Base-by-base conservation (phyloP, 2,797 vertebrate genomes). In the Semaprochilodus insignis region DNA sequence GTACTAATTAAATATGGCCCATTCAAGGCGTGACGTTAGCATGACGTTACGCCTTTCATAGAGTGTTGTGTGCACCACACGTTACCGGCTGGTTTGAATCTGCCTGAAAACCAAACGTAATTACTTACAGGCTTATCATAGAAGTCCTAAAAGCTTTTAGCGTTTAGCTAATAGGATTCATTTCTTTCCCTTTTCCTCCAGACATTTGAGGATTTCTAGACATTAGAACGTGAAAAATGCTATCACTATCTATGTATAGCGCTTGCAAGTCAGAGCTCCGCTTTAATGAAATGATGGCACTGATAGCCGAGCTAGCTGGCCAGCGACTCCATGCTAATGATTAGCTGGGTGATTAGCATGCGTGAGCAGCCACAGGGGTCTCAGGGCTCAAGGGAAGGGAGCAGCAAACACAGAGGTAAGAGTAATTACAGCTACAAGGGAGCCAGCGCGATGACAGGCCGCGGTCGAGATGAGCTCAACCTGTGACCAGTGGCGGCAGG, bases 351-450 rank as follows among this genome's bases (percentile, higher is more conserved):
- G 19, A 67, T 67, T 67, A 67, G 19, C 63, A 44, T 67, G 65
- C 19, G 19, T 40, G 31, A 44, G 63, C 21, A 36, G 63, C 31
- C 21, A n/a, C 63, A 19, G 31, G 65, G 34, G 31, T 21, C 17
- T n/a, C 65, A 10, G 17, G 19, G 36, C 21, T 67, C 17, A 44
- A 0, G 65, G 11, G n/a, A 14, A 74, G 62, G 23, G 0, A 52
- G 75, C 19, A 15, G 52, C 19, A 71, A 74, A 75, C 6, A 13
- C 67, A 74, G 69, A 70, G 54, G 44, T 62, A 74, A 69, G 65
- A 83, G 78, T 83, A 83, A 86, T 86, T 81, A 75, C 69, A 81
- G 54, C 59, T 77, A 62, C 10, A 27, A 77, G 74, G 63, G 74
- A 77, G 27, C 31, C 40, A 48, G 25, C 60, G 59, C 44, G 71